phyloP scores from a whole-genome alignment of 2,113 vertebrate species.

The Psilopsiagon aurifrons region DNA sequence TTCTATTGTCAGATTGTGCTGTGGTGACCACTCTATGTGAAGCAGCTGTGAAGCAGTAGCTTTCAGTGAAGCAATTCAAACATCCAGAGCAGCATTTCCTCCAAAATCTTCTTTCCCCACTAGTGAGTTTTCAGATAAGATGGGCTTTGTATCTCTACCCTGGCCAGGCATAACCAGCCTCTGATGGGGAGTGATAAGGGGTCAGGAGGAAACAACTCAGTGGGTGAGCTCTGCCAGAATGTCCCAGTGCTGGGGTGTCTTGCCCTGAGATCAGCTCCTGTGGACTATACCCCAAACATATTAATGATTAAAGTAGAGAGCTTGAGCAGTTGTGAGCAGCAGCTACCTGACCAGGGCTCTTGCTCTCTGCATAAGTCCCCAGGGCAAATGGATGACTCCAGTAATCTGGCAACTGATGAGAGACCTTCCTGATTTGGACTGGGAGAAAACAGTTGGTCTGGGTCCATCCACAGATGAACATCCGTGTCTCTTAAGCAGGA shows the following conservation, averaged over 20 bases:
- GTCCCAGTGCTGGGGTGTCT: background rate
- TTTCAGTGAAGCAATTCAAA: background rate
- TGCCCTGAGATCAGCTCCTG: background rate
- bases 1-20: background rate
- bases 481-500: background rate
- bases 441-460: background rate
- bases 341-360: background rate
- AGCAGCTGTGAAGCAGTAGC: background rate
- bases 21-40: background rate
- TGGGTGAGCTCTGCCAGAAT: background rate
- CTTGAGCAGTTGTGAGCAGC: background rate
- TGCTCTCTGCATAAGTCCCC: background rate
- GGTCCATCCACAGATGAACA: background rate
- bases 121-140: background rate
- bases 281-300: background rate
- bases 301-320: background rate
- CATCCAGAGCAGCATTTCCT: background rate
- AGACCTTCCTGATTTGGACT: background rate
- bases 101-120: background rate
- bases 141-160: background rate
- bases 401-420: rapidly evolving
- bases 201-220: background rate
- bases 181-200: background rate
- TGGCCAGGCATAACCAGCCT: background rate
- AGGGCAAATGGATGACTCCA: background rate